phyloP scores from a whole-genome alignment of 2,797 vertebrate genomes.

The Tiaroga cobitis region DNA sequence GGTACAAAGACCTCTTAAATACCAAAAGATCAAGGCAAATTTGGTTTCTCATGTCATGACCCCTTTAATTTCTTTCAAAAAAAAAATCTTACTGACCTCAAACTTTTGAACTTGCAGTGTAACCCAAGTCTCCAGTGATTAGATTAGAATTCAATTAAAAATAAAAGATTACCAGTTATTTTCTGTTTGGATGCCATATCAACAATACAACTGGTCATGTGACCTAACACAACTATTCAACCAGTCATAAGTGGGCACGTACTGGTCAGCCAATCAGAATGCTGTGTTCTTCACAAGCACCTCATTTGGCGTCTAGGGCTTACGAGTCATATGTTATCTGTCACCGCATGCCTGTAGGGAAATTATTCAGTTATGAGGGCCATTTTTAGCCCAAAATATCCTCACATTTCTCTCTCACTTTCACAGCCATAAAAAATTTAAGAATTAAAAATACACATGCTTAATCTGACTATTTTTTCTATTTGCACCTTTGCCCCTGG shows the following conservation, averaged over 20 bases:
- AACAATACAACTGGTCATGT: background rate
- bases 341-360: slow-evolving; percentile 29
- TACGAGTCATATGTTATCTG: slow-evolving; percentile 46
- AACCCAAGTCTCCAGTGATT: background rate
- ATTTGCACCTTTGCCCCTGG: slow-evolving; percentile 27
- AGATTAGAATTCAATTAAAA: background rate
- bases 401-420: slow-evolving; percentile 32
- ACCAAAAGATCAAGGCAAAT: no score
- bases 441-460: slow-evolving; percentile 10
- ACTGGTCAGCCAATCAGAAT: slow-evolving; percentile 18
- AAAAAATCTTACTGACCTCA: background rate
- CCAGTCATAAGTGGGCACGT: background rate
- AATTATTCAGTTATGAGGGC: slow-evolving; percentile 38
- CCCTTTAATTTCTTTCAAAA: no score
- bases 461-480: slow-evolving; percentile 27
- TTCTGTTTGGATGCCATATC: background rate
- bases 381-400: slow-evolving; percentile 42
- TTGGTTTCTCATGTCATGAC: no score
- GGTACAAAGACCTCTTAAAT: no score
- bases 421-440: slow-evolving; percentile 19
- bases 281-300: slow-evolving; percentile 29
- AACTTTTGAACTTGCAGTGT: background rate
- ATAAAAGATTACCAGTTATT: slow-evolving; percentile 1
- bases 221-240: background rate
- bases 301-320: slow-evolving; percentile 10